phyloP scores from a whole-genome alignment of 2,888 invertebrate genomes.

The Drosophila suboccidentalis region DNA sequence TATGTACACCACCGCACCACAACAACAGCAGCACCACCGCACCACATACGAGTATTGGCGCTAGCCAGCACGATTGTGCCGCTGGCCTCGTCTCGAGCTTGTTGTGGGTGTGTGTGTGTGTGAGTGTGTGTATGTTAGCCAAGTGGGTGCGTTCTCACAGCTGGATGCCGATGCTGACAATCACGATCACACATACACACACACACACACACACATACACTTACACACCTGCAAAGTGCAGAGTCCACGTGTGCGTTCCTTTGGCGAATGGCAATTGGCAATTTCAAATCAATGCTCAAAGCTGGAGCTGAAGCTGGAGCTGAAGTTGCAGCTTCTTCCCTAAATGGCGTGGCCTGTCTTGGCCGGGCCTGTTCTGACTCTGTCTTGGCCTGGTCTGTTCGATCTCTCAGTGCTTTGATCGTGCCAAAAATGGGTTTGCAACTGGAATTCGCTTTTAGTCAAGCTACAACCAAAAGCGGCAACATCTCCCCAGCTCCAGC shows the following conservation, averaged over 20 bases:
- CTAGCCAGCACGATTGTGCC: conserved; percentile 58
- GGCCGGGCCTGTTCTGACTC: conserved; percentile 34
- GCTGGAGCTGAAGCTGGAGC: conserved; percentile 23
- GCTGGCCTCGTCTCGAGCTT: conserved; percentile 70
- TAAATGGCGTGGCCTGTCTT: conserved; percentile 63
- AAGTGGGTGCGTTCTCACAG: conserved; percentile 81
- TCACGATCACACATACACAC: conserved; percentile 51
- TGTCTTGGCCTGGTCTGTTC: conserved; percentile 30
- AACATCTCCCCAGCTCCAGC: conserved; percentile 28
- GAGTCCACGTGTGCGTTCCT: conserved; percentile 77
- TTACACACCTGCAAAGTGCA: conserved; percentile 59
- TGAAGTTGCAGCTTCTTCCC: conserved; percentile 68
- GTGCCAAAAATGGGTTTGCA: conserved; percentile 82
- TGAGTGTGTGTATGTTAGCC: conserved; percentile 40
- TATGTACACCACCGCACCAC: neutral
- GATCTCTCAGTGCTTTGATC: conserved; percentile 60
- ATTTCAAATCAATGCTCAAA: conserved; percentile 71
- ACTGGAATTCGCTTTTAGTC: conserved; percentile 81
- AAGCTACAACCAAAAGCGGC: conserved; percentile 52
- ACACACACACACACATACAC: conserved; percentile 11
- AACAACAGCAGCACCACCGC: conserved; percentile 1
- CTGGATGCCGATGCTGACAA: conserved; percentile 70
- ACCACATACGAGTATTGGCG: conserved; percentile 21
- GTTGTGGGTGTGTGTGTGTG: conserved; percentile 53
- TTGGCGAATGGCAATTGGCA: conserved; percentile 48